phyloP scores from a whole-genome alignment of 2,797 vertebrate species.

The Brachyalestes nurse region DNA sequence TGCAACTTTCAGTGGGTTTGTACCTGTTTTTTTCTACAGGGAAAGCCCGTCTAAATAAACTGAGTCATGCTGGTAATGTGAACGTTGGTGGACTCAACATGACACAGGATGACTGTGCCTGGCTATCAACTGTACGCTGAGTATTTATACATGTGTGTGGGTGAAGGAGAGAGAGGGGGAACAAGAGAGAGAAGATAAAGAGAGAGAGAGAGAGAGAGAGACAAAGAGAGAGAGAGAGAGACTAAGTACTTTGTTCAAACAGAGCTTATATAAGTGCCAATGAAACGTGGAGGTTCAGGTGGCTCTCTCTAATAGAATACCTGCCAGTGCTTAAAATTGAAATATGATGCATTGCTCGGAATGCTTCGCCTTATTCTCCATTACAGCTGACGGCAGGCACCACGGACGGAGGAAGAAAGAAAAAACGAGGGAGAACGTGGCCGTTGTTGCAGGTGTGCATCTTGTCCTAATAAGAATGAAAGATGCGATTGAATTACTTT shows the following conservation, averaged over 20 bases:
- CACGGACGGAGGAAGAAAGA: conserved; percentile 13
- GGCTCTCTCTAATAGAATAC: conserved; percentile 17
- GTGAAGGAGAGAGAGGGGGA: not conserved
- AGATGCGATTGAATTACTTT: conserved; percentile 42
- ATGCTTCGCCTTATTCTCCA: not conserved
- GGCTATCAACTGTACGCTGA: not conserved
- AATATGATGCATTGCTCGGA: conserved; percentile 1
- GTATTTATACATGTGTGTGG: conserved; percentile 23
- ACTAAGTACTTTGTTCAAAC: conserved; percentile 4
- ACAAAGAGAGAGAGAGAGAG: conserved; percentile 24
- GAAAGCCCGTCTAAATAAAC: not conserved
- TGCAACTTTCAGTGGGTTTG: too few relatives aligned
- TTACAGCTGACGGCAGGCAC: conserved; percentile 25
- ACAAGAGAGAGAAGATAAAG: not conserved
- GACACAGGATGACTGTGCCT: not conserved
- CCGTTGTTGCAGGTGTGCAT: conserved; percentile 17
- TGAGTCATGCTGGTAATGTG: not conserved
- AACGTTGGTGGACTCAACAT: not conserved
- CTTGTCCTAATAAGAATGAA: conserved; percentile 48
- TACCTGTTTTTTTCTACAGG: not conserved
- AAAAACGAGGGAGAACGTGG: not conserved
- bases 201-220: not conserved
- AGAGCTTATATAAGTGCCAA: not conserved
- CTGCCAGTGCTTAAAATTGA: conserved; percentile 26
- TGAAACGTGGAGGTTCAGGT: conserved; percentile 17